Percentiles rank a stretch among this genome's conserved stretches.
These are phyloP conservation scores for Siderastrea siderea DNA, from an alignment of 92 coral and sea anemone genomes.

Conservation along the genomic window DNA sequence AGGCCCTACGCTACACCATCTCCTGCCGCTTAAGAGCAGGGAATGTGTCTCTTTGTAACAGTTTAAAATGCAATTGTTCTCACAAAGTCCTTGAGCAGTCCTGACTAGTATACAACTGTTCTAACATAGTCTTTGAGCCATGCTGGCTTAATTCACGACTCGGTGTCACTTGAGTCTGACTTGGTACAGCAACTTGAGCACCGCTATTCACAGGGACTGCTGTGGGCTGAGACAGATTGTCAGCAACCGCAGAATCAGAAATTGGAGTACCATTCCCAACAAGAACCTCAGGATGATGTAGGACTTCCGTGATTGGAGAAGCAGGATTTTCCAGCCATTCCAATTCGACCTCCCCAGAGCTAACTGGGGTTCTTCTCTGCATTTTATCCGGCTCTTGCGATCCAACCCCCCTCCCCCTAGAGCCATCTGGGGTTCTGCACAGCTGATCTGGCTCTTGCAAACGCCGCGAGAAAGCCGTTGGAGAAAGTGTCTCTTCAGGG, in stretches of 20 bases:
- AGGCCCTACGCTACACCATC: conserved; percentile 38
- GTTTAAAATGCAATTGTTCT: background rate
- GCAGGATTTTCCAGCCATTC: conserved; percentile 45
- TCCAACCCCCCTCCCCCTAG: background rate
- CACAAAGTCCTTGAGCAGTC: background rate
- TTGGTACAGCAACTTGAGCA: background rate
- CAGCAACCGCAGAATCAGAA: background rate
- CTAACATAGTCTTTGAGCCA: conserved; percentile 21
- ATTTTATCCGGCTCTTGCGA: background rate
- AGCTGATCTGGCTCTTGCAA: too few species aligned
- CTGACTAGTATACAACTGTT: background rate
- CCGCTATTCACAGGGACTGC: background rate
- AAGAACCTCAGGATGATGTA: background rate
- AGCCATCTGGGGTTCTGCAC: too few species aligned
- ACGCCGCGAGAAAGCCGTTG: background rate
- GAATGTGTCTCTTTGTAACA: background rate
- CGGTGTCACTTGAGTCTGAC: conserved; percentile 14
- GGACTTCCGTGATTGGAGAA: background rate
- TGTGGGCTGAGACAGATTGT: background rate
- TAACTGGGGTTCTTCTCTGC: background rate
- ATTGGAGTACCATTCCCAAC: background rate
- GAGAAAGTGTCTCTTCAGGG: background rate
- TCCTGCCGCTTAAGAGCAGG: conserved; percentile 3
- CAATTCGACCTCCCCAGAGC: conserved; percentile 7
- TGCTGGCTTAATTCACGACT: background rate